phyloP scores from a whole-genome alignment of 2,797 vertebrate species.

The Cygnus olor region DNA sequence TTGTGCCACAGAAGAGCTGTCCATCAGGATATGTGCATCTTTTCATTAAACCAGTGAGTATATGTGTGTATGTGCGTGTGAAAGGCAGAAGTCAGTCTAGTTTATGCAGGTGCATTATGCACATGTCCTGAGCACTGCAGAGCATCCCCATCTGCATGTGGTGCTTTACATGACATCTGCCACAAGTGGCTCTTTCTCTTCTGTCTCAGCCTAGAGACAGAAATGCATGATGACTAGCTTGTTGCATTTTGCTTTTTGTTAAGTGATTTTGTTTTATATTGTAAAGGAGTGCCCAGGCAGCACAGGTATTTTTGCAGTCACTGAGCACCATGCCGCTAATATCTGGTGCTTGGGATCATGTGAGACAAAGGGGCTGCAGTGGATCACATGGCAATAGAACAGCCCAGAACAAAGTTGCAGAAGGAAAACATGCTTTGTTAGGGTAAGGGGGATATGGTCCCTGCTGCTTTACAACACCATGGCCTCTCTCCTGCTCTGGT shows the following conservation, averaged over 20 bases:
- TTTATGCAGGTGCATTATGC: background rate
- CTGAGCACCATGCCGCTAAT: background rate
- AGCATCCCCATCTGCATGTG: background rate
- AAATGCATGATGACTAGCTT: background rate
- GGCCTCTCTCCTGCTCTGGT: background rate
- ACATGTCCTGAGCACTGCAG: background rate
- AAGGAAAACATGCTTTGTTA: background rate
- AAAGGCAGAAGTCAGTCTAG: background rate
- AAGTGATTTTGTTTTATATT: background rate
- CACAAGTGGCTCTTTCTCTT: background rate
- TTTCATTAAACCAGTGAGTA: background rate
- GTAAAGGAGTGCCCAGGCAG: background rate
- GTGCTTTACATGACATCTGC: background rate
- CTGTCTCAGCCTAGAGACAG: background rate
- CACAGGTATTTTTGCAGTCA: background rate
- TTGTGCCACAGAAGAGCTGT: background rate
- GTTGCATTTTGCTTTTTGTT: background rate
- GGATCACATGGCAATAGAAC: background rate
- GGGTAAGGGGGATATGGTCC: accelerated
- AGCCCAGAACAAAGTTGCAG: background rate
- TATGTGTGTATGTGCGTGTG: too few species aligned
- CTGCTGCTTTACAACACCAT: background rate
- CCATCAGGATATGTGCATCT: background rate
- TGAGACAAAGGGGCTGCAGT: background rate
- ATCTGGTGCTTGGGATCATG: accelerated